phyloP scores from a whole-genome alignment of 2,797 vertebrate genomes.

The Knipowitschia caucasica region DNA sequence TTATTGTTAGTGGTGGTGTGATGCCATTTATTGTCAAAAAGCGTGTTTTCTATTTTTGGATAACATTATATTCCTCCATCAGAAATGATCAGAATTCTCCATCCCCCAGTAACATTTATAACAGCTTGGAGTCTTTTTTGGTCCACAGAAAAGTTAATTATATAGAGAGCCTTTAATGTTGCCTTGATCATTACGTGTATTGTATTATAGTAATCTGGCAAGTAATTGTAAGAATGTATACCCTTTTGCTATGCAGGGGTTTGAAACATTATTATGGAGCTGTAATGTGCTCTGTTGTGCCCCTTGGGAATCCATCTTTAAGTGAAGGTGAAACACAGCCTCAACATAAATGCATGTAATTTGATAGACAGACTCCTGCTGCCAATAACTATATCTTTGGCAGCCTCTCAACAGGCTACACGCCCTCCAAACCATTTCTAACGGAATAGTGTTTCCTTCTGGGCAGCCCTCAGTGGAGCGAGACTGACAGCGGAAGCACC shows the following conservation, averaged over 20 bases:
- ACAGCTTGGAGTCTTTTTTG: too few species aligned
- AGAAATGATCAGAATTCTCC: too few species aligned
- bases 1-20: too few species aligned
- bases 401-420: conserved; percentile 27
- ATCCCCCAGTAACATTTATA: too few species aligned
- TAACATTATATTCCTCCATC: too few species aligned
- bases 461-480: conserved; percentile 25
- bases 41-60: too few species aligned
- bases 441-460: conserved; percentile 27
- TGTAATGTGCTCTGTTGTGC: not conserved
- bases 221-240: not conserved
- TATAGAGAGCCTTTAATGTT: too few species aligned
- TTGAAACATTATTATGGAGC: not conserved
- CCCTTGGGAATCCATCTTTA: conserved; percentile 3
- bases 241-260: not conserved
- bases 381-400: conserved; percentile 21
- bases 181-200: too few species aligned
- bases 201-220: too few species aligned
- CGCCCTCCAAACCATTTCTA: conserved; percentile 24
- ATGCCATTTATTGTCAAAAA: too few species aligned
- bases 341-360: conserved; percentile 15
- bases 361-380: conserved; percentile 6
- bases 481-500: conserved; percentile 35
- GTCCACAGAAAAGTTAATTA: too few species aligned
- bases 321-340: conserved; percentile 1